These are phyloP conservation scores for Rotaria macrura DNA, from an alignment of 2,888 invertebrate species.

Conservation along the genomic window DNA sequence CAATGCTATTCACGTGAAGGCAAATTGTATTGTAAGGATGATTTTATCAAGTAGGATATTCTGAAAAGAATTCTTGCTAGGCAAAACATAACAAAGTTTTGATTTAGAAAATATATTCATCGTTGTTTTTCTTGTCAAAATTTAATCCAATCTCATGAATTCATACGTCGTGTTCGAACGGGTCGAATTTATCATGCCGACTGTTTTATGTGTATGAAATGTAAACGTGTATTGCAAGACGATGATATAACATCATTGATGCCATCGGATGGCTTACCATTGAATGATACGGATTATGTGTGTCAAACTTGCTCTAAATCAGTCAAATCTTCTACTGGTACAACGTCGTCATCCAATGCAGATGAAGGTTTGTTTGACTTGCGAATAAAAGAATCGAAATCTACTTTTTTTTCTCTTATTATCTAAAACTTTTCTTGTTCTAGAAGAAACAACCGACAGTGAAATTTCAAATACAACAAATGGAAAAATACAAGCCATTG, in stretches of 20 bases:
- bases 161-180: neutral
- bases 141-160: constrained; percentile 16
- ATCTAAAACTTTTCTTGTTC: neutral
- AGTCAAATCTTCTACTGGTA: neutral
- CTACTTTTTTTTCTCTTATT: no score
- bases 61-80: neutral
- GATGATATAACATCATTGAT: neutral
- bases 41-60: constrained; percentile 88
- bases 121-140: constrained; percentile 6
- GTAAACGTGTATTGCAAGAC: constrained; percentile 2
- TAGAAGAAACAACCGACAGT: constrained; percentile 18
- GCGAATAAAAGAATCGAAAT: no score
- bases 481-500: neutral
- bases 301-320: neutral
- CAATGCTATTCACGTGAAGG: constrained; percentile 95
- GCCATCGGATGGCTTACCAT: neutral
- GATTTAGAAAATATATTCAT: neutral
- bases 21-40: constrained; percentile 87
- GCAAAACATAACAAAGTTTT: neutral
- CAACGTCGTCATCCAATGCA: neutral
- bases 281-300: neutral
- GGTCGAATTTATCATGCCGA: constrained; percentile 6
- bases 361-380: neutral
- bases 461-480: neutral
- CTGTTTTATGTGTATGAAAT: neutral